These are phyloP conservation scores for Xenotilapia leptura DNA, from an alignment of 2,113 vertebrate species.

Conservation along the genomic window DNA sequence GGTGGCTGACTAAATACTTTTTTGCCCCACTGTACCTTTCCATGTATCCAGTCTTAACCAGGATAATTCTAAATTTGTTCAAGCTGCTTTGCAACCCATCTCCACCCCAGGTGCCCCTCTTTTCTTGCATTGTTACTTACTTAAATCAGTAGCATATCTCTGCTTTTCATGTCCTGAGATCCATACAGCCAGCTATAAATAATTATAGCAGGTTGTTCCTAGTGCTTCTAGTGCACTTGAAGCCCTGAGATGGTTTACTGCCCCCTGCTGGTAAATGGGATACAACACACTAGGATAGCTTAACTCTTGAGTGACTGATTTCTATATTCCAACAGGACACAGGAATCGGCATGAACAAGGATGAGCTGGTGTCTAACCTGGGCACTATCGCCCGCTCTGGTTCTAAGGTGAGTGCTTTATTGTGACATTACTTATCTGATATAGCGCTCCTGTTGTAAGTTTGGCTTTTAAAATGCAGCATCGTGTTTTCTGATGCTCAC, in stretches of 20 bases:
- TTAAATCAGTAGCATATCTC: background rate
- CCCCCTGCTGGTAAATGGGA: conserved; percentile 31
- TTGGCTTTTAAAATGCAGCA: background rate
- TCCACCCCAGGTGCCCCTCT: background rate
- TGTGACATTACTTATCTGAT: background rate
- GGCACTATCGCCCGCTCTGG: conserved; percentile 94
- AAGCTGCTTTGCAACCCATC: background rate
- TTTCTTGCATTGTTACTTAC: background rate
- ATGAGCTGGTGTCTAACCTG: conserved; percentile 88
- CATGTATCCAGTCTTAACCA: background rate
- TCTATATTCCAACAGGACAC: conserved; percentile 77
- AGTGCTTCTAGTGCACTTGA: background rate
- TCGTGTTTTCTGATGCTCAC: background rate
- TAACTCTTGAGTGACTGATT: background rate
- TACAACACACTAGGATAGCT: background rate
- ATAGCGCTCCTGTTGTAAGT: background rate
- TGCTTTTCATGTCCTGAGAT: background rate
- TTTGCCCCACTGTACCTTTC: too few relatives aligned
- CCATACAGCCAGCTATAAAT: background rate
- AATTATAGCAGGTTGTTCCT: background rate
- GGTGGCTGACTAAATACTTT: too few relatives aligned
- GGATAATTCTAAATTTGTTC: background rate
- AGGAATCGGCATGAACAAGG: conserved; percentile 89
- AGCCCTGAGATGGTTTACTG: background rate
- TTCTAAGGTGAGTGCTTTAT: conserved; percentile 81